phyloP scores from a whole-genome alignment of 2,113 vertebrate species.

The Gopherus flavomarginatus region DNA sequence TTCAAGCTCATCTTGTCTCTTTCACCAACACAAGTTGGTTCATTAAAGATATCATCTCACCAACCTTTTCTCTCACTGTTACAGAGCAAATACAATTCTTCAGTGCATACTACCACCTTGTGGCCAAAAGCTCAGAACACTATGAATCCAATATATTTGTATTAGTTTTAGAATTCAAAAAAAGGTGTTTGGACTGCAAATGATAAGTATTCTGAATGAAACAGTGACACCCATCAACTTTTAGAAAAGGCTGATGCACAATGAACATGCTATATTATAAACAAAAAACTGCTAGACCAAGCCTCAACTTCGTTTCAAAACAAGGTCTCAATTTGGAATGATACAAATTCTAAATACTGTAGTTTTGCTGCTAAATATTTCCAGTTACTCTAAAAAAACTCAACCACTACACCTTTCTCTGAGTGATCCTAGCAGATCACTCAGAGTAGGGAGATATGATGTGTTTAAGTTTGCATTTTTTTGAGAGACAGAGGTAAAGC shows the following conservation, averaged over 20 bases:
- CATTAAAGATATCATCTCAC: neutral
- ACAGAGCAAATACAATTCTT: neutral
- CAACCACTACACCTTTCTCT: neutral
- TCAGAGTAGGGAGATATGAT: neutral
- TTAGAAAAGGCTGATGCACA: neutral
- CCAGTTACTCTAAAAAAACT: neutral
- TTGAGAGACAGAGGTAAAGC: neutral
- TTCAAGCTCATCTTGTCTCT: neutral
- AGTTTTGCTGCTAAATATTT: neutral
- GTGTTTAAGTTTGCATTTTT: neutral
- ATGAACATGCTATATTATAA: neutral
- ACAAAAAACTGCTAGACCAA: neutral
- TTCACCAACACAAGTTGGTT: neutral
- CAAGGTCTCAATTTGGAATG: neutral
- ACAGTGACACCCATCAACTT: neutral
- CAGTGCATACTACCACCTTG: conserved; percentile 56
- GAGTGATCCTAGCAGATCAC: neutral
- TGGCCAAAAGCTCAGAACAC: conserved; percentile 32
- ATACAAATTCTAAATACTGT: neutral
- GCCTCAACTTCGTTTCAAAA: neutral
- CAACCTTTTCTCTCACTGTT: neutral
- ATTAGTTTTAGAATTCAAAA: neutral
- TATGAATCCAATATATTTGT: neutral
- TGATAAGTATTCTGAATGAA: neutral
- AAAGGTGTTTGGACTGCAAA: neutral